phyloP scores from a whole-genome alignment of 2,888 invertebrate species.

The Steromphala cineraria region DNA sequence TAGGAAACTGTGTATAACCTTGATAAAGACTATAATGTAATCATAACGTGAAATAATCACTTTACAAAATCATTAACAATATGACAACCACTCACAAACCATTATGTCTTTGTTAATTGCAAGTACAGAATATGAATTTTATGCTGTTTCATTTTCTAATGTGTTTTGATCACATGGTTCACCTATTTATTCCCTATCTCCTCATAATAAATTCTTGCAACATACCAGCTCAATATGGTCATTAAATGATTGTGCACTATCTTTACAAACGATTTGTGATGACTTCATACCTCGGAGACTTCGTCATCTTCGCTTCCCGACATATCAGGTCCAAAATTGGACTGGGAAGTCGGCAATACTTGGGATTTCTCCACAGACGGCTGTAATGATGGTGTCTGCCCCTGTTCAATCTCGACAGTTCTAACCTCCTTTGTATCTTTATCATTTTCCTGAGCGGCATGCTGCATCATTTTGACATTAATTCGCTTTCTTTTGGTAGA shows the following conservation, averaged over 20 bases:
- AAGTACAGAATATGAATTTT: background rate
- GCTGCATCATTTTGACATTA: constrained; percentile 83
- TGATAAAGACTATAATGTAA: no score
- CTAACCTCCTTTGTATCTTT: constrained; percentile 59
- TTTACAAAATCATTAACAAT: background rate
- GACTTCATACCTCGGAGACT: constrained; percentile 88
- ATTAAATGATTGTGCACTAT: background rate
- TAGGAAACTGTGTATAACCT: no score
- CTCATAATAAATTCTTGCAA: background rate
- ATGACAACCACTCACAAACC: background rate
- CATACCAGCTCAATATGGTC: background rate
- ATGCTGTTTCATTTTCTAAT: constrained; percentile 16
- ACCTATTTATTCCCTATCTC: background rate
- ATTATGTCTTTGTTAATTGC: no score
- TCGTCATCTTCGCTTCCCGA: constrained; percentile 97
- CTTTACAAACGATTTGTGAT: background rate
- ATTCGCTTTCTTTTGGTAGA: constrained; percentile 11
- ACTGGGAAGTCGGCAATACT: constrained; percentile 59
- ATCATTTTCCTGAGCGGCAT: constrained; percentile 80
- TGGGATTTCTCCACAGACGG: constrained; percentile 75
- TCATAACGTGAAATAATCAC: background rate
- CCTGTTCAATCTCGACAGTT: constrained; percentile 67
- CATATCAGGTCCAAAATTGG: constrained; percentile 91
- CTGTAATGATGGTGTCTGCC: constrained; percentile 55
- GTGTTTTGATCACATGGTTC: constrained; percentile 31